A percentile compares a stretch with the other conserved stretches of the same genome.
These are phyloP conservation scores for Marcusenius ussheri DNA, from an alignment of 2,113 vertebrate species.

Conservation along the genomic window DNA sequence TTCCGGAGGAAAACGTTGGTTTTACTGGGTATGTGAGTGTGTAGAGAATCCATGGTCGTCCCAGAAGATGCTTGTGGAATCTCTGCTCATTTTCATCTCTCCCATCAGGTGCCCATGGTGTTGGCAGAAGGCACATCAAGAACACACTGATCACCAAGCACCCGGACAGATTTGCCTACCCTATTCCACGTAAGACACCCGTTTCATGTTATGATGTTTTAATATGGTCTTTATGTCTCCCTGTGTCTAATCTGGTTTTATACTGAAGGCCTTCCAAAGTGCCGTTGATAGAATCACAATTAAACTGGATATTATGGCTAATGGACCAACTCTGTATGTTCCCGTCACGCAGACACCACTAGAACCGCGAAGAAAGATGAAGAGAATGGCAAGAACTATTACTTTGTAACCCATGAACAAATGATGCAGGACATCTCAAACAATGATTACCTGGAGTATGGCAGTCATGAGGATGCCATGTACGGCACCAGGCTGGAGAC, in stretches of 20 bases:
- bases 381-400: constrained; percentile 97
- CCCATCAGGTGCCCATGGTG: constrained; percentile 83
- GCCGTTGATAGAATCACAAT: neutral
- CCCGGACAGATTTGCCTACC: constrained; percentile 93
- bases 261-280: neutral
- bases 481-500: constrained; percentile 96
- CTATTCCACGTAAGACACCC: constrained; percentile 88
- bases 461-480: constrained; percentile 98
- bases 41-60: neutral
- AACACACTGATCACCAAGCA: constrained; percentile 98
- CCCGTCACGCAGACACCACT: constrained; percentile 75
- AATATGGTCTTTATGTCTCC: neutral
- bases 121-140: constrained; percentile 96
- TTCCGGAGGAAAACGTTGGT: constrained; percentile 99
- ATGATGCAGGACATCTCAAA: constrained; percentile 99
- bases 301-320: neutral
- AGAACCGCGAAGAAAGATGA: constrained; percentile 97
- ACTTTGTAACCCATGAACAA: constrained; percentile 96
- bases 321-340: neutral
- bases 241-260: neutral
- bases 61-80: neutral
- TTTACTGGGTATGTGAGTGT: constrained; percentile 75
- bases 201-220: neutral
- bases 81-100: constrained; percentile 3
- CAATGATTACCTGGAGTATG: constrained; percentile 97